Evolutionary conservation across 2,888 invertebrate genomes (phyloP).

Genomic region (Pyrochroa serraticornis): DNA sequence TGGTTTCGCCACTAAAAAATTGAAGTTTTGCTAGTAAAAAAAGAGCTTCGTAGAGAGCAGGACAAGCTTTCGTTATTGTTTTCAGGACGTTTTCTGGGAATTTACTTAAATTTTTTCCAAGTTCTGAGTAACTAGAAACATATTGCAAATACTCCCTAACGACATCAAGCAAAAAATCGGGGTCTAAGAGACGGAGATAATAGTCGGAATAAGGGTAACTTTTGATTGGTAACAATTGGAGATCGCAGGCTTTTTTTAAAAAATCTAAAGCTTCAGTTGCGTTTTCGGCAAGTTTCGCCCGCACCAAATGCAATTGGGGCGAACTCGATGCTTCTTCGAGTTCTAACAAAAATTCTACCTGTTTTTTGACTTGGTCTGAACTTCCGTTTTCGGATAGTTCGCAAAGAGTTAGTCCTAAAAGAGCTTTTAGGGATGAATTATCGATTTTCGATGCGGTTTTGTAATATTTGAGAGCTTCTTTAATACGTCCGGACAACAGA

Average conservation of each 20-base stretch:
- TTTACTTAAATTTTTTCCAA: slow-evolving; percentile 54
- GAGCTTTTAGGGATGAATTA: slow-evolving; percentile 78
- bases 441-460: slow-evolving; percentile 83
- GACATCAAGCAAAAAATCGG: slow-evolving; percentile 83
- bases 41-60: slow-evolving; percentile 73
- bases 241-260: slow-evolving; percentile 68
- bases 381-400: slow-evolving; percentile 77
- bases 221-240: slow-evolving; percentile 60
- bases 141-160: slow-evolving; percentile 78
- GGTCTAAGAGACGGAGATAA: slow-evolving; percentile 79
- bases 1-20: slow-evolving; percentile 78
- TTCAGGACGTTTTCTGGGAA: slow-evolving; percentile 72
- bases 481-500: slow-evolving; percentile 72
- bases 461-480: slow-evolving; percentile 81
- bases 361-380: slow-evolving; percentile 78
- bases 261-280: slow-evolving; percentile 64
- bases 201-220: slow-evolving; percentile 73
- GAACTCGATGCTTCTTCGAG: slow-evolving; percentile 73
- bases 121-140: slow-evolving; percentile 60
- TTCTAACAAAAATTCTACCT: slow-evolving; percentile 85
- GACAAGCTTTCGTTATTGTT: slow-evolving; percentile 77
- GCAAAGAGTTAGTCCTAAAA: slow-evolving; percentile 83
- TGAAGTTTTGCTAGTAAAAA: slow-evolving; percentile 80
- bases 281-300: slow-evolving; percentile 67
- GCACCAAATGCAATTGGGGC: slow-evolving; percentile 70